Evolutionary conservation across 2,888 invertebrate species (phyloP).

Genomic region (Hypolimnas misippus): DNA sequence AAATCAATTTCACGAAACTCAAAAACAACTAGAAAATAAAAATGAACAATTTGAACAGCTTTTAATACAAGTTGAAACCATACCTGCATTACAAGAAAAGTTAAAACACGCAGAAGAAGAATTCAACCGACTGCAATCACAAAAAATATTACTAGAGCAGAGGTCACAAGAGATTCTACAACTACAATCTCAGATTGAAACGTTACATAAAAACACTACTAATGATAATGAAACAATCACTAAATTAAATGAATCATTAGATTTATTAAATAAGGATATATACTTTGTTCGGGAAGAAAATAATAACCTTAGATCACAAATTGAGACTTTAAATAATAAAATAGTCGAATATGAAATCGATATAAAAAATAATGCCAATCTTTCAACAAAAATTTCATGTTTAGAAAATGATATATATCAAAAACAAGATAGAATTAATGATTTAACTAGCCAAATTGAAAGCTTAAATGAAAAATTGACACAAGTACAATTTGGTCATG

Average conservation of each 20-base stretch:
- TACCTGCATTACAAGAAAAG: conserved; percentile 69
- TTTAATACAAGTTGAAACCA: conserved; percentile 62
- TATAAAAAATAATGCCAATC: conserved; percentile 69
- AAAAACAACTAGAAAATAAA: conserved; percentile 63
- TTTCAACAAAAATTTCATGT: conserved; percentile 67
- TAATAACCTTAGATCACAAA: conserved; percentile 54
- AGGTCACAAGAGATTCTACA: conserved; percentile 56
- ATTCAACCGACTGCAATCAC: conserved; percentile 60
- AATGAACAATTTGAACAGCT: conserved; percentile 65
- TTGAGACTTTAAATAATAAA: conserved; percentile 69
- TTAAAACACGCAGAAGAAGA: conserved; percentile 71
- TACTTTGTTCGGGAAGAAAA: conserved; percentile 59
- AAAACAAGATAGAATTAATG: conserved; percentile 67
- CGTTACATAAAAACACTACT: conserved; percentile 17
- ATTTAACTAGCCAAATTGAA: conserved; percentile 64
- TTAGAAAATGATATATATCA: conserved; percentile 67
- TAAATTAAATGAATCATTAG: conserved; percentile 55
- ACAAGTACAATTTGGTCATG: conserved; percentile 76
- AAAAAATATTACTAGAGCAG: conserved; percentile 60
- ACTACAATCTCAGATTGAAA: conserved; percentile 52
- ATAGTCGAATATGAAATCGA: conserved; percentile 72
- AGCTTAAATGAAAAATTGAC: conserved; percentile 63
- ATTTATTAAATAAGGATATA: conserved; percentile 58
- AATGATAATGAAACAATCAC: conserved; percentile 56
- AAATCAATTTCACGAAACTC: conserved; percentile 67